Evolutionary conservation across 2,797 vertebrate genomes (phyloP).

Genomic region (Malurus splendens): DNA sequence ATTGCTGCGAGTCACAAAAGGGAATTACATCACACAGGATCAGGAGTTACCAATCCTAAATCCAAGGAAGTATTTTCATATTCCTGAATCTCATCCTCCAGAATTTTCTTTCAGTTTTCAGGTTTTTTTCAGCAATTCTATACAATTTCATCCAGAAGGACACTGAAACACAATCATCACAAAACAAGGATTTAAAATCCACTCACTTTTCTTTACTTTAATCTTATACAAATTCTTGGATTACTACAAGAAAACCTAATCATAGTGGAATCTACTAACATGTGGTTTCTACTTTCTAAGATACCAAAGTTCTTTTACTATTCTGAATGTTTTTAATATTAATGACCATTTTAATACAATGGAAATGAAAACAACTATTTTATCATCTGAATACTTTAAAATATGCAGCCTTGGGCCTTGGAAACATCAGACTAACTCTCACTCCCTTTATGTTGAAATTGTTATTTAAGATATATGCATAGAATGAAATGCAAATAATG

Average conservation of each 20-base stretch:
- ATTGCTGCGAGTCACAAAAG: neutral
- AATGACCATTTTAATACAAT: neutral
- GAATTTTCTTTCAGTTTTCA: neutral
- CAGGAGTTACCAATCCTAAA: neutral
- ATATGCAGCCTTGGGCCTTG: neutral
- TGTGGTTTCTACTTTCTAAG: neutral
- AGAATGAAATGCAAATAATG: neutral
- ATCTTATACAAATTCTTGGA: neutral
- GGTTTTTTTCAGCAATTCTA: neutral
- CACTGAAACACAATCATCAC: neutral
- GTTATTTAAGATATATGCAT: neutral
- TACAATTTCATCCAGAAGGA: neutral
- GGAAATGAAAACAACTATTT: neutral
- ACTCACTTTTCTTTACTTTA: neutral
- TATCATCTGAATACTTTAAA: neutral
- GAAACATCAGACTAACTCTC: neutral
- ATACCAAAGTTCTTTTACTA: neutral
- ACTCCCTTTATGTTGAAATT: neutral
- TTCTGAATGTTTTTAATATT: neutral
- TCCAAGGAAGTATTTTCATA: neutral
- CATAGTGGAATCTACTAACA: neutral
- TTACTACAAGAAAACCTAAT: neutral
- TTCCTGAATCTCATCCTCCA: neutral
- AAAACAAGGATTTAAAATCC: neutral
- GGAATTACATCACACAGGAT: fast-evolving